Base-by-base conservation (phyloP, 2,113 vertebrate genomes). In the Eudyptes chrysolophus region DNA sequence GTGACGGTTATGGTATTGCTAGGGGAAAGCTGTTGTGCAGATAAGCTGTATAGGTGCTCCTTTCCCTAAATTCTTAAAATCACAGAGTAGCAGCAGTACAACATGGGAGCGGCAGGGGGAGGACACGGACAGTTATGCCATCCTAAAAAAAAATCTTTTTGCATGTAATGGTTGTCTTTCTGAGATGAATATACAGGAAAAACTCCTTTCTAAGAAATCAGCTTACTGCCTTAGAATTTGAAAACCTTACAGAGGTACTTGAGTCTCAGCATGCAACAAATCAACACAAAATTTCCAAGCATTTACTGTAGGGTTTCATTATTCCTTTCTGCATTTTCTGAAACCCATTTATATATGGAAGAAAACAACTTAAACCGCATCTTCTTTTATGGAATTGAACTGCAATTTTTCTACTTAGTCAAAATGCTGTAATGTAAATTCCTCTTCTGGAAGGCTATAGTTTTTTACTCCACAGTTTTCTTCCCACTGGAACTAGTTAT, bases 91-190 rank as follows among this genome's bases (percentile, higher is more conserved):
- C 61, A 82, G 51, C 24, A 65, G 26, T 62, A 29, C 17, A 61
- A 25, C 11, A 16, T 75, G 55, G 51, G 32, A 18, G 5, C 0
- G 2, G 14, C 42, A 14, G 16, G 8, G 9, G 11, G 11, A 61
- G 38, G 13, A 21, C 11, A 27, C 2, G 5, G 42, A 21, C 1
- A 24, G 19, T 70, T 62, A 38, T 34, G 9, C 34, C 20, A 66
- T 61, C 17, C 24, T 76, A 13, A 32, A 72, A 54, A 30, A 38
- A 48, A 36, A 21, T 26, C 2, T 61, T 68, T 52, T 51, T 25
- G 9, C 7, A 5, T n/a, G 19, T 52, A 78, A 13, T 32, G 17
- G 14, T 87, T 51, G 25, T 69, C 44, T 81, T 65, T 91, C 40
- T 52, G 75, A 75, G 60, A 42, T 0, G 6, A 72, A 38, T 21